Conservation (phyloP, 1,140 invertebrate genomes). For the Nasonia giraulti region DNA sequence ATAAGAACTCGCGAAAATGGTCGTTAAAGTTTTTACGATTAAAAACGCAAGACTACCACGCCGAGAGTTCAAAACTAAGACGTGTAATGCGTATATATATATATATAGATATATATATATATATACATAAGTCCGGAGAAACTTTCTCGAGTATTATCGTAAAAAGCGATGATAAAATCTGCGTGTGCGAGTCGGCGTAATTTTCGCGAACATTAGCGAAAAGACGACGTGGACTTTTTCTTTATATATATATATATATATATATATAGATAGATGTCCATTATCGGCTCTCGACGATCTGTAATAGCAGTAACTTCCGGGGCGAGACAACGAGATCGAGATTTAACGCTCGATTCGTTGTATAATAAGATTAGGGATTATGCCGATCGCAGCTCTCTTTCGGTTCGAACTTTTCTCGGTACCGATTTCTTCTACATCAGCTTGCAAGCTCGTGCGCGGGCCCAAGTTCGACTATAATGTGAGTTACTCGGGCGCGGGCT, state of each 20-base stretch:
- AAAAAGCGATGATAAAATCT: constrained; percentile 3
- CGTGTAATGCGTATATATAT: neutral
- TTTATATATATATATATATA: neutral
- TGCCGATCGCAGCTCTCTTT: constrained; percentile 2
- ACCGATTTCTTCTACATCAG: constrained; percentile 4
- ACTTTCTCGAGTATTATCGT: neutral
- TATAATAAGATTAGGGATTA: constrained; percentile 17
- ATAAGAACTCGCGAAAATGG: neutral
- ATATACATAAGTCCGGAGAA: neutral
- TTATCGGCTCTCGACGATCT: neutral
- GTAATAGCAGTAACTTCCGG: neutral
- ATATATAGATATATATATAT: too few species aligned
- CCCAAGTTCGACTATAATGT: too few species aligned
- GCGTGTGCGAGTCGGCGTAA: neutral
- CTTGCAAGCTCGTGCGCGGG: neutral
- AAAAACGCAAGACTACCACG: neutral
- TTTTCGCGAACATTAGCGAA: neutral
- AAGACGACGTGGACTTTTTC: neutral
- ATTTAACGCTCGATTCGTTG: neutral
- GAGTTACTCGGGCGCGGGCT: neutral
- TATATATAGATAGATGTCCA: neutral
- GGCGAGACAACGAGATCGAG: neutral
- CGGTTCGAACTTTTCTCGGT: neutral
- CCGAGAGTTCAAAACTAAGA: neutral
- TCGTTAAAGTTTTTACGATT: constrained; percentile 9